Percentiles rank a stretch among this genome's conserved stretches.
Evolutionary conservation across 2,113 vertebrate species (phyloP).

Genomic region (Cephalopterus ornatus): DNA sequence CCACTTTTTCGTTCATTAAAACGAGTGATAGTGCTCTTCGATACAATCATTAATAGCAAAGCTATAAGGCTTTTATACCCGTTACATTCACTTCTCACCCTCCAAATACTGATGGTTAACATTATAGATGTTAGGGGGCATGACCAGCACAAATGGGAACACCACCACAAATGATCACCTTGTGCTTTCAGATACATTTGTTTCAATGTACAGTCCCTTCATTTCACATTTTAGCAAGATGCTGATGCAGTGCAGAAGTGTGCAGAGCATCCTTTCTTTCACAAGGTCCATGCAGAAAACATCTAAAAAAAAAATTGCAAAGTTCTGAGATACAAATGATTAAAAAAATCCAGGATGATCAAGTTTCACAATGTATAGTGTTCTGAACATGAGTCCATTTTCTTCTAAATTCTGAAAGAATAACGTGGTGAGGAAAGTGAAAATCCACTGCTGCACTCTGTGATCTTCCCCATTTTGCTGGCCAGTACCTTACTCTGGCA

Average conservation of each 20-base stretch:
- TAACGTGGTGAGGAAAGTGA: conserved; percentile 83
- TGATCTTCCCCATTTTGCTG: conserved; percentile 85
- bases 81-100: conserved; percentile 81
- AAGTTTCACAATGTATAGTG: conserved; percentile 88
- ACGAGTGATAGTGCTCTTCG: conserved; percentile 70
- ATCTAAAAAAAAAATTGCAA: conserved; percentile 75
- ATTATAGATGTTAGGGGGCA: conserved; percentile 80
- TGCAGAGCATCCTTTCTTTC: conserved; percentile 89
- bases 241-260: conserved; percentile 84
- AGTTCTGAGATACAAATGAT: conserved; percentile 83
- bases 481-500: conserved; percentile 92
- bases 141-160: conserved; percentile 87
- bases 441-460: conserved; percentile 84
- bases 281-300: conserved; percentile 93
- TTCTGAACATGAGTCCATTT: conserved; percentile 98
- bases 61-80: conserved; percentile 76
- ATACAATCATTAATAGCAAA: conserved; percentile 73
- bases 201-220: conserved; percentile 92
- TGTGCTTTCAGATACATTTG: conserved; percentile 81
- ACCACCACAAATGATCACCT: conserved; percentile 82
- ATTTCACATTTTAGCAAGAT: conserved; percentile 85
- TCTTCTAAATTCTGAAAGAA: conserved; percentile 84
- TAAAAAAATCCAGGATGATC: conserved; percentile 86
- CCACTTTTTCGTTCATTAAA: conserved; percentile 68
- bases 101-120: conserved; percentile 83